These are phyloP conservation scores for Sylvilagus floridanus DNA, from an alignment of 2,797 vertebrate genomes.

Conservation along the genomic window DNA sequence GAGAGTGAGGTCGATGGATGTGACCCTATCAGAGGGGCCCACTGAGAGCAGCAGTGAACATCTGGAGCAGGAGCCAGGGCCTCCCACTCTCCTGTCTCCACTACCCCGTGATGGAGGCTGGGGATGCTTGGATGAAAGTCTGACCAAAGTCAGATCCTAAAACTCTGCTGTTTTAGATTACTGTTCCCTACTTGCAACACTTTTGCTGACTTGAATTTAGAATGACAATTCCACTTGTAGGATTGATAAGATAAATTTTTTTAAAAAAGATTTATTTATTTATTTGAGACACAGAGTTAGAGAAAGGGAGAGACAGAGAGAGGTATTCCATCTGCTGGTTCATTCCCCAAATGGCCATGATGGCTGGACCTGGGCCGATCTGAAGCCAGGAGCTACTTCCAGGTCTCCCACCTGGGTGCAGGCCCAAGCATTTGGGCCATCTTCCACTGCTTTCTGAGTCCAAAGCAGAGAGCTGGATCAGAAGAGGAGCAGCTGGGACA, in stretches of 20 bases:
- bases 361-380: too few relatives aligned
- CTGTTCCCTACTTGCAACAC: not conserved
- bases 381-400: too few relatives aligned
- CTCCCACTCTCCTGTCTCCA: not conserved
- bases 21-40: not conserved
- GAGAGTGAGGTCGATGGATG: accelerated
- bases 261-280: not conserved
- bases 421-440: too few relatives aligned
- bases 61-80: accelerated
- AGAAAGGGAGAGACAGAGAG: too few relatives aligned
- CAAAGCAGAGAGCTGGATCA: too few relatives aligned
- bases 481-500: too few relatives aligned
- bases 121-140: not conserved
- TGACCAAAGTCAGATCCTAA: not conserved
- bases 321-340: too few relatives aligned
- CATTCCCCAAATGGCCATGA: too few relatives aligned
- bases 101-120: not conserved
- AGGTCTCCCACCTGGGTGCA: too few relatives aligned
- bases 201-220: not conserved
- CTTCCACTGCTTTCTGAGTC: too few relatives aligned
- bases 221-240: not conserved
- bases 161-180: not conserved
- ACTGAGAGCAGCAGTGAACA: accelerated
- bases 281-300: too few relatives aligned
- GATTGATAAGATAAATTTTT: not conserved